Evolutionary conservation across 2,113 vertebrate species (phyloP).

Genomic region (Misgurnus anguillicaudatus): DNA sequence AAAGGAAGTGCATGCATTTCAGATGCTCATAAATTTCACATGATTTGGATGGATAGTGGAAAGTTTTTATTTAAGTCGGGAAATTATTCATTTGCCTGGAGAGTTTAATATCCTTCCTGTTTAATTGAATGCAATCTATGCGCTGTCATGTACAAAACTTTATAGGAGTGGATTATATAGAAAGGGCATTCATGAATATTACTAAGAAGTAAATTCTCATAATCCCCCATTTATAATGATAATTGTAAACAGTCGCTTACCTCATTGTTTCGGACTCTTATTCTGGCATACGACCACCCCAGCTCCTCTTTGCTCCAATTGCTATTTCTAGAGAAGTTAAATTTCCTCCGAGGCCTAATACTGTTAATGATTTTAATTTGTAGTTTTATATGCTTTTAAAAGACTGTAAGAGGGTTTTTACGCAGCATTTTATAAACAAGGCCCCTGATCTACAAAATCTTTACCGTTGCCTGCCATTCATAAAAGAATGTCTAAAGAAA

Average conservation of each 20-base stretch:
- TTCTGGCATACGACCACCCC: neutral
- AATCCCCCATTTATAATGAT: slow-evolving; percentile 16
- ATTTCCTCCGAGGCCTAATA: neutral
- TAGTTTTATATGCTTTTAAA: neutral
- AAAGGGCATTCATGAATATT: neutral
- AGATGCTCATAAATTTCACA: slow-evolving; percentile 48
- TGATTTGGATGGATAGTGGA: slow-evolving; percentile 15
- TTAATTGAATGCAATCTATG: slow-evolving; percentile 18
- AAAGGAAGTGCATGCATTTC: slow-evolving; percentile 35
- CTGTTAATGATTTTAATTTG: neutral
- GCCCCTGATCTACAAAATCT: slow-evolving; percentile 28
- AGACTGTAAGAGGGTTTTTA: no score
- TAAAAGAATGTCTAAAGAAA: slow-evolving; percentile 15
- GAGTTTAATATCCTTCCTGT: slow-evolving; percentile 18
- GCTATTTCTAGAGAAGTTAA: neutral
- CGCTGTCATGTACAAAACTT: slow-evolving; percentile 1
- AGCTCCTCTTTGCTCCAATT: neutral
- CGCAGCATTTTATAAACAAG: neutral
- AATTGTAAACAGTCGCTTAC: neutral
- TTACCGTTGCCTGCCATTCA: neutral
- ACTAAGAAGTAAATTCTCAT: neutral
- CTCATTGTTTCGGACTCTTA: neutral
- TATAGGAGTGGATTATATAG: neutral
- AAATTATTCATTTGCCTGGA: slow-evolving; percentile 10
- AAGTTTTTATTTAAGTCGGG: slow-evolving; percentile 25